These are phyloP conservation scores for Drosophila borborema DNA, from an alignment of 2,888 invertebrate genomes.

Conservation along the genomic window DNA sequence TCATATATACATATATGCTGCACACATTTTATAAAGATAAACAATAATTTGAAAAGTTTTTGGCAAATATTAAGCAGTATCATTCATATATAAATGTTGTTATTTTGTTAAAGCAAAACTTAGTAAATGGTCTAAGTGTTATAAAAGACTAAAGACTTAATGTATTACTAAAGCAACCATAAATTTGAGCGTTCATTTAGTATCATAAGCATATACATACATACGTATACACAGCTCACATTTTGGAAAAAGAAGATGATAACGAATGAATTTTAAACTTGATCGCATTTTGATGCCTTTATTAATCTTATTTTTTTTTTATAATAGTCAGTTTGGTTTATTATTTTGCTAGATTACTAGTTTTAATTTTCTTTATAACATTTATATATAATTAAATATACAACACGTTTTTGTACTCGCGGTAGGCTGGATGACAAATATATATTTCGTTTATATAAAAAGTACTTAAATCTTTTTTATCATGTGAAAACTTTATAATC, in stretches of 20 bases:
- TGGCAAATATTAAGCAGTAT: slow-evolving; percentile 35
- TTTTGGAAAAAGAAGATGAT: not conserved
- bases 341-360: slow-evolving; percentile 29
- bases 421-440: slow-evolving; percentile 18
- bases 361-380: slow-evolving; percentile 23
- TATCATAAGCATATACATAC: not conserved
- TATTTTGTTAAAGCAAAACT: slow-evolving; percentile 16
- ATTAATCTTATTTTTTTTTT: slow-evolving; percentile 16
- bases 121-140: slow-evolving; percentile 3
- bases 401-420: slow-evolving; percentile 15
- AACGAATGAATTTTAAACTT: slow-evolving; percentile 33
- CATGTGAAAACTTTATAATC: not conserved
- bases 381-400: not conserved
- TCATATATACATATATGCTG: not conserved
- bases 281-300: slow-evolving; percentile 42
- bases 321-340: slow-evolving; percentile 37
- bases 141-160: slow-evolving; percentile 24
- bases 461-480: slow-evolving; percentile 3
- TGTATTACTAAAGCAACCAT: slow-evolving; percentile 24
- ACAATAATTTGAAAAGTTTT: slow-evolving; percentile 9
- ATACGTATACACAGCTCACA: slow-evolving; percentile 7
- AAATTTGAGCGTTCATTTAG: slow-evolving; percentile 1
- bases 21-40: not conserved
- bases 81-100: slow-evolving; percentile 13
- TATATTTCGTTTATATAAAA: slow-evolving; percentile 11